These are phyloP conservation scores for Hexactinellida sp. DNA, from an alignment of 37 sponge, comb jelly and placozoan species.

Conservation along the genomic window DNA sequence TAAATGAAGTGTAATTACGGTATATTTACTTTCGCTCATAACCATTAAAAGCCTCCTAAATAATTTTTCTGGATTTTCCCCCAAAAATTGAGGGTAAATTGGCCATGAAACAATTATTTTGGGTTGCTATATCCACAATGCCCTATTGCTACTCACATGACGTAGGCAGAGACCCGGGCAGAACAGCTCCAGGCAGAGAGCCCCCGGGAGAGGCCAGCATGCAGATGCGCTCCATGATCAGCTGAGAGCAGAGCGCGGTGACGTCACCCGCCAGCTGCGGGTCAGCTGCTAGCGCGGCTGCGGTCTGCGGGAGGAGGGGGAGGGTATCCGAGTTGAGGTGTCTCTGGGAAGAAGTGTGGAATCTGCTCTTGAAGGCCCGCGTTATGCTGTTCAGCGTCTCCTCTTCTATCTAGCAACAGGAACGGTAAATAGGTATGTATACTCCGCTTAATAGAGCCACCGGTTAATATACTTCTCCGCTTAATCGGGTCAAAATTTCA, in stretches of 20 bases:
- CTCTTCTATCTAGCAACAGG: conserved; percentile 2
- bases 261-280: background rate
- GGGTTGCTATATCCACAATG: background rate
- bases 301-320: background rate
- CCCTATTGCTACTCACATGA: background rate
- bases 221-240: background rate
- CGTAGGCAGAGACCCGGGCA: background rate
- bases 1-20: too few species aligned
- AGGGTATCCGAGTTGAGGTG: background rate
- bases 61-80: too few species aligned
- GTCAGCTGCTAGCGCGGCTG: background rate
- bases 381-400: background rate
- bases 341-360: background rate
- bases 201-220: background rate
- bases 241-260: background rate
- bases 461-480: too few species aligned
- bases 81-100: too few species aligned
- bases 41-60: too few species aligned
- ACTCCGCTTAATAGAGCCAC: too few species aligned
- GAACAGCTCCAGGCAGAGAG: background rate
- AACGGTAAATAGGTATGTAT: background rate
- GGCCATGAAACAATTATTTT: too few species aligned
- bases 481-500: too few species aligned
- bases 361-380: background rate
- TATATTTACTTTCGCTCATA: too few species aligned